Evolutionary conservation across 64 coral and sea anemone genomes (phyloP), one percentile per base, ranked within the genome.

Genomic region (Stichodactyla mertensii): DNA sequence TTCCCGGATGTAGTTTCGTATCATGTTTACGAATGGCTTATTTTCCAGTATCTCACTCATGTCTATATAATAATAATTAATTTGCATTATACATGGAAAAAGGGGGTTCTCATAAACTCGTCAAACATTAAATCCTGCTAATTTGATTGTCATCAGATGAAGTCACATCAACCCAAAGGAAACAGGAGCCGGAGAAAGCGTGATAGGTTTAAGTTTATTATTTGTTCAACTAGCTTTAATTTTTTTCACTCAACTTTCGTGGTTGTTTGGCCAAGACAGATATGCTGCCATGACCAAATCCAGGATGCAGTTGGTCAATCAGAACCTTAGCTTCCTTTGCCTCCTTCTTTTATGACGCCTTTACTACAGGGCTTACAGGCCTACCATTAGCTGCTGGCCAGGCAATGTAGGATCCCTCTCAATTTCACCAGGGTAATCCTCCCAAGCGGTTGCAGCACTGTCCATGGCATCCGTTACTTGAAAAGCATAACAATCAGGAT

Each of bases 381-480:
- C 78, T 80, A 80, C 54, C 52, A 51, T 80, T 80, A 19, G 78
- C 78, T 13, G 26, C 51, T 55, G 78, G 78, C 78, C 51, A 81
- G 26, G 78, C 78, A 81, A 81, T 81, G 52, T 54, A 81, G 45
- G 51, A 22, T 11, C 78, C 78, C 45, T 81, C 53, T 81, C 78
- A 20, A 81, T 9, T 55, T 81, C 78, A 53, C 78, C 78, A 4
- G 51, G 78, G 12, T 53, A 81, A 51, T 52, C 20, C 0, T 54
- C 78, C 78, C 52, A 81, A 28, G 69, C 13, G 20, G 45, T 81
- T 81, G 51, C 51, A 81, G 78, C 45, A 55, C 78, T 81, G 78
- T 81, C 78, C 78, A 81, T 28, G 78, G 55, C 78, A 6, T 52
- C 78, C 45, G 53, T 81, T 52, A 81, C 53, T 55, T 81, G n/a